Base-by-base conservation (phyloP, 2,113 vertebrate genomes). In the Zosterops hypoxanthus region DNA sequence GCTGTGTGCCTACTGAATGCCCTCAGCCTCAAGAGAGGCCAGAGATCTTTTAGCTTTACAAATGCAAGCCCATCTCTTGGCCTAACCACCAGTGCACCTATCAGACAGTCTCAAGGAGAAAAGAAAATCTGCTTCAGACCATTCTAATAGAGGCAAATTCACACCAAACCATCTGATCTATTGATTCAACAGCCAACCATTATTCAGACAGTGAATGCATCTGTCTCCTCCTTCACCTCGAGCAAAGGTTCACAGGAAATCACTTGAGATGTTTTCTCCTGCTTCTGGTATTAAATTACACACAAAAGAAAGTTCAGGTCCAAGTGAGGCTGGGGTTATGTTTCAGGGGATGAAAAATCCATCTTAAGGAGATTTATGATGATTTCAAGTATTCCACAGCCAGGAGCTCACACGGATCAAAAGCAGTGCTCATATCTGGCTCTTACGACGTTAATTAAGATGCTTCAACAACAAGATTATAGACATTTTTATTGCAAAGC, bases 241-340 rank as follows among this genome's bases (percentile, higher is more conserved):
- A 65, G 66, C 52, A 79, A 68, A 76, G 14, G 50, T 34, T 92
- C 57, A 65, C 59, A 80, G 78, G 50, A 86, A 80, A 89, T 39
- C 63, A 79, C 59, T 28, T 20, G 56, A 75, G 39, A 66, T 2
- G 12, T n/a, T 42, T 82, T 57, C 84, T 82, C 26, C 71, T 76
- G 61, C 46, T 87, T 75, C 59, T 73, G 39, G 33, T 68, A 92
- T 86, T 80, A 91, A 80, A 89, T 57, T 61, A 82, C n/a, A 80
- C 11, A 53, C 33, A 69, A 31, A 81, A 92, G 28, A n/a, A 81
- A 78, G 42, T 53, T 86, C 73, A 85, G 65, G 86, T 53, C 36
- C 65, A 57, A 59, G 65, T 55, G 46, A 81, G 55, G 33, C 25
- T 39, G 57, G 15, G 21, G 31, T 64, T 72, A 57, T 1, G 1